phyloP scores from a whole-genome alignment of 2,113 vertebrate species.

The Gadus macrocephalus region DNA sequence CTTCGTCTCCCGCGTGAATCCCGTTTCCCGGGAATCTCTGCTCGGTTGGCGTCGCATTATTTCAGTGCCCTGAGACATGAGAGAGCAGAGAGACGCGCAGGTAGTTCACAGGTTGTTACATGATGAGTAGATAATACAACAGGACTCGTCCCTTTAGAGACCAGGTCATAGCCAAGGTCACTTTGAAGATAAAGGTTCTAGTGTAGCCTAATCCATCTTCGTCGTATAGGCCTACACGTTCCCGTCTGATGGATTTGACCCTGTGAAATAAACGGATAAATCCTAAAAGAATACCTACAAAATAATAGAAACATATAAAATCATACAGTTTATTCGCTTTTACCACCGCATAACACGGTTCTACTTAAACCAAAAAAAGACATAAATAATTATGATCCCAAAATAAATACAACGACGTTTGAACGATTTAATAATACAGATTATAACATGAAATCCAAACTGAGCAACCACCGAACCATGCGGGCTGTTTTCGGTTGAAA shows the following conservation, averaged over 20 bases:
- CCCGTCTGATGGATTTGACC: constrained; percentile 23
- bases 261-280: constrained; percentile 22
- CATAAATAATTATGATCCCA: neutral
- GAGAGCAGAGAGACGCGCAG: constrained; percentile 20
- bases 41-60: constrained; percentile 10
- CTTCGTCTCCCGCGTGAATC: constrained; percentile 44
- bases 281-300: too few species aligned
- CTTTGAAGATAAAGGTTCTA: neutral
- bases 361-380: neutral
- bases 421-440: too few species aligned
- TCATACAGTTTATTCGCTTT: neutral
- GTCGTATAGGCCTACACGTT: constrained; percentile 33
- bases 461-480: constrained; percentile 19
- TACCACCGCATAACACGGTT: neutral
- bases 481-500: constrained; percentile 37
- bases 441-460: neutral
- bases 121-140: too few species aligned
- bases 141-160: too few species aligned
- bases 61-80: constrained; percentile 36
- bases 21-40: constrained; percentile 37
- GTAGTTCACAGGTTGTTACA: too few species aligned
- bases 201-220: constrained; percentile 55
- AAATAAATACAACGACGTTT: too few species aligned
- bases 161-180: neutral
- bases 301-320: neutral